Base-by-base conservation (phyloP, 35 echinoderm and acorn worm species). In the Strongylocentrotus purpuratus region DNA sequence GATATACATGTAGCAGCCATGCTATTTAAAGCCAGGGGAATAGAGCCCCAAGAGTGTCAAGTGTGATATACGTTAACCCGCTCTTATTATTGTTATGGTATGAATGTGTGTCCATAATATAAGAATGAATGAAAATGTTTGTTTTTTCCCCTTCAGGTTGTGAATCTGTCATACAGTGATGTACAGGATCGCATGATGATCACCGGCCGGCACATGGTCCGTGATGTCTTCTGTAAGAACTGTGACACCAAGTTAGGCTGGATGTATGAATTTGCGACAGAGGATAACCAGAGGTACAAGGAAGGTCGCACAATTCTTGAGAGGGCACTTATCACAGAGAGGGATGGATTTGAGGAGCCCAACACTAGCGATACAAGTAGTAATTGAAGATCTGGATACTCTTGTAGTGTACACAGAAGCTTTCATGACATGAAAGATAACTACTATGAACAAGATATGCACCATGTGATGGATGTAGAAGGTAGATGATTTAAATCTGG, bases 191-290 rank as follows among this genome's bases (percentile, higher is more conserved):
- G 98, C 48, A 96, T 99, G 94, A 99, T 99, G 98, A 96, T 99
- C 32, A 99, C 98, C 31, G 98, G 98, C 2, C 86, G 98, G n/a
- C 98, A 99, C 95, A 99, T 99, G 96, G 98, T 99, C 12, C 95
- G 98, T 22, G 98, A 99, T 48, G 98, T 99, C 15, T 99, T 96
- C 88, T 99, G 98, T 59, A 99, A 99, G 92, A 99, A 96, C 88
- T 99, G 98, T 86, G 98, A 99, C 48, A 94, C 97, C 45, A 99
- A 99, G 90, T 94, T 99, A 4, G 98, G 98, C 31, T 99, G 98
- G 98, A 99, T 99, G 95, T 99, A 99, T 71, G 98, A 99, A 92
- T 99, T 99, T 95, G 98, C 98, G 41, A 98, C 97, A 50, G 98
- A 99, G 92, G 98, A 99, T 86, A 99, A 98, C 86, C 98, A 99